Evolutionary conservation across 2,113 vertebrate genomes (phyloP).

Genomic region (Phalacrocorax aristotelis): DNA sequence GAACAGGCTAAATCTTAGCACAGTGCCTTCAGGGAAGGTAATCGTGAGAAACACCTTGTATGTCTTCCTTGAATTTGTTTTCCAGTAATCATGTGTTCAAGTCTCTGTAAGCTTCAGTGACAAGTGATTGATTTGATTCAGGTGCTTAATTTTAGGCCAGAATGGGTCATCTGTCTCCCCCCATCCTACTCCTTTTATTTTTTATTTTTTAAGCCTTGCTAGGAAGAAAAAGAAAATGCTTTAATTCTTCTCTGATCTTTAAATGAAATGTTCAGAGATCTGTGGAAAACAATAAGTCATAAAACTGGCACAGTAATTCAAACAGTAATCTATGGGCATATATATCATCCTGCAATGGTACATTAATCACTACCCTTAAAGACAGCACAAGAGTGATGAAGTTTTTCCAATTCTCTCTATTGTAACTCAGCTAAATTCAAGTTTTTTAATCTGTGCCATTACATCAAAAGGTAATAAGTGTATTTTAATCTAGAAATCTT

Average conservation of each 20-base stretch:
- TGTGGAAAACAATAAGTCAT: slow-evolving; percentile 84
- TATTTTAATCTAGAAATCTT: slow-evolving; percentile 67
- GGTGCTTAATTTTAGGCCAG: slow-evolving; percentile 61
- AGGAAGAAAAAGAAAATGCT: slow-evolving; percentile 62
- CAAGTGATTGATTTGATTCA: slow-evolving; percentile 63
- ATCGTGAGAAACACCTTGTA: not conserved
- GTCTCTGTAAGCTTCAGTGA: slow-evolving; percentile 22
- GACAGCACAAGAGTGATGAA: slow-evolving; percentile 74
- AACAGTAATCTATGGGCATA: slow-evolving; percentile 81
- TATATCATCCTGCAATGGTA: slow-evolving; percentile 80
- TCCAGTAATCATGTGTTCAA: slow-evolving; percentile 19
- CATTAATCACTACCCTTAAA: slow-evolving; percentile 85
- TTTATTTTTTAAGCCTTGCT: slow-evolving; percentile 2
- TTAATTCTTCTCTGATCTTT: slow-evolving; percentile 79
- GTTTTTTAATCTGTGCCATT: slow-evolving; percentile 70
- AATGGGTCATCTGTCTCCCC: not conserved
- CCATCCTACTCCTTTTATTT: not conserved
- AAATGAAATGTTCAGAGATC: slow-evolving; percentile 74
- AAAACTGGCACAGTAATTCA: slow-evolving; percentile 77
- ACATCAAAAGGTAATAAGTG: slow-evolving; percentile 65
- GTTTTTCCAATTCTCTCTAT: slow-evolving; percentile 77
- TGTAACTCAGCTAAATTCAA: slow-evolving; percentile 75
- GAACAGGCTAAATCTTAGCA: not conserved
- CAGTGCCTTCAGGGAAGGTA: not conserved
- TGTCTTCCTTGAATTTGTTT: slow-evolving; percentile 26